phyloP scores from a whole-genome alignment of 2,113 vertebrate genomes.

The Cebidichthys violaceus region DNA sequence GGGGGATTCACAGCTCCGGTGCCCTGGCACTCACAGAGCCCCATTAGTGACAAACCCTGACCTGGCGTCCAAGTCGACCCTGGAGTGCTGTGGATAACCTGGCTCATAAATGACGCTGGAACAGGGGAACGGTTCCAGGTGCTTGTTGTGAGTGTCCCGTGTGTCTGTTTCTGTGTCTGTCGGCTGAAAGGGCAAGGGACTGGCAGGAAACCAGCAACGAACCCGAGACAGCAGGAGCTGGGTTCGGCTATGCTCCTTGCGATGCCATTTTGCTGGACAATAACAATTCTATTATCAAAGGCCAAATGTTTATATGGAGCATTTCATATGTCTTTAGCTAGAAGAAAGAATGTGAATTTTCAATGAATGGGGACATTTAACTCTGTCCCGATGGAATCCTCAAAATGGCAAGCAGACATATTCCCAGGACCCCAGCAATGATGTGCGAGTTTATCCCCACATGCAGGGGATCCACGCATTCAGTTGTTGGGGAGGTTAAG shows the following conservation, averaged over 20 bases:
- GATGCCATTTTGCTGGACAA: slow-evolving; percentile 55
- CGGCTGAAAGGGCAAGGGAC: slow-evolving; percentile 10
- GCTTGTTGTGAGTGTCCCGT: slow-evolving; percentile 54
- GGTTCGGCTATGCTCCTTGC: background rate
- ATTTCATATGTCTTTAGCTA: slow-evolving; percentile 59
- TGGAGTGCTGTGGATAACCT: slow-evolving; percentile 64
- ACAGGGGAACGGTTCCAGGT: slow-evolving; percentile 57
- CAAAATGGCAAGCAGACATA: slow-evolving; percentile 68
- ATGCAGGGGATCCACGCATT: slow-evolving; percentile 7
- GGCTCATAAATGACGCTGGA: slow-evolving; percentile 72
- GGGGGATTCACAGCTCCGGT: slow-evolving; percentile 80
- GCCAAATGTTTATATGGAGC: slow-evolving; percentile 44
- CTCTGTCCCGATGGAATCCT: slow-evolving; percentile 58
- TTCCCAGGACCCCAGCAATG: slow-evolving; percentile 45
- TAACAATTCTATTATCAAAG: slow-evolving; percentile 46
- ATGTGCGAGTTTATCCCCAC: slow-evolving; percentile 7
- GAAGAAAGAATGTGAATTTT: slow-evolving; percentile 55
- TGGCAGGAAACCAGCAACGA: slow-evolving; percentile 54
- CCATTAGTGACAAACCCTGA: slow-evolving; percentile 79
- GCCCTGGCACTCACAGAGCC: slow-evolving; percentile 69
- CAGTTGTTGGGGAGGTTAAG: background rate
- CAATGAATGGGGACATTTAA: slow-evolving; percentile 66
- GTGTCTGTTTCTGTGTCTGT: slow-evolving; percentile 47
- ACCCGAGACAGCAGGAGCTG: slow-evolving; percentile 24
- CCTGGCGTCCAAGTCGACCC: slow-evolving; percentile 66